Percentiles rank a stretch among this genome's conserved stretches.
phyloP scores from a whole-genome alignment of 2,113 vertebrate genomes.

The Micromys minutus region DNA sequence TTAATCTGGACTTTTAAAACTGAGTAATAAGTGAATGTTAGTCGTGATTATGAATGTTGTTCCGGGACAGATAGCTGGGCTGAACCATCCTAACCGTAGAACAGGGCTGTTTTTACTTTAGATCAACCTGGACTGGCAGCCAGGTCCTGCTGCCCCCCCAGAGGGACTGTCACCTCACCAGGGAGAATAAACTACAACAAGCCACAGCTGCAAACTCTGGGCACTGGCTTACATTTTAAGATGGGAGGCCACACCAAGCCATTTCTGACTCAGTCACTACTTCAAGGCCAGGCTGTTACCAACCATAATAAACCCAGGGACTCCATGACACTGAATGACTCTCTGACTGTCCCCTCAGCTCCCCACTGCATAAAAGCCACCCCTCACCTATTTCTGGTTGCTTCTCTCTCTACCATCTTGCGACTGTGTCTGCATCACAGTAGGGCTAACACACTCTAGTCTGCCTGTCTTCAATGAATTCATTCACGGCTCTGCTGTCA shows the following conservation, averaged over 20 bases:
- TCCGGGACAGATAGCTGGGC: background rate
- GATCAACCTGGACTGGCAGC: background rate
- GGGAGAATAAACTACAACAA: too few species aligned
- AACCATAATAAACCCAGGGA: background rate
- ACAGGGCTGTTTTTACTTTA: background rate
- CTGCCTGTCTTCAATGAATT: background rate
- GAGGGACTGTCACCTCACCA: background rate
- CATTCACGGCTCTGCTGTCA: too few species aligned
- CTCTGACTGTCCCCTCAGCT: too few species aligned
- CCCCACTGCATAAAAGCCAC: background rate
- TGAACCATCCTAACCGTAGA: background rate
- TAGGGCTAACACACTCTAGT: background rate
- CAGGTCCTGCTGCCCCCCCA: too few species aligned
- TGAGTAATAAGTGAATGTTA: background rate
- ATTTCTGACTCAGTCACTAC: background rate
- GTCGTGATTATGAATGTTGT: background rate
- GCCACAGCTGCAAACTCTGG: background rate
- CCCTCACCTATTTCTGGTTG: accelerated
- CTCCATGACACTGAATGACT: background rate
- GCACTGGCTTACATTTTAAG: background rate
- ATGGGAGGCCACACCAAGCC: background rate
- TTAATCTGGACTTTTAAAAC: conserved; percentile 25
- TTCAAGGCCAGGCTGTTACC: background rate
- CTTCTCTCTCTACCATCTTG: background rate
- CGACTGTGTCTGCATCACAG: accelerated